phyloP scores from a whole-genome alignment of 2,888 invertebrate species.

The Troides helena region DNA sequence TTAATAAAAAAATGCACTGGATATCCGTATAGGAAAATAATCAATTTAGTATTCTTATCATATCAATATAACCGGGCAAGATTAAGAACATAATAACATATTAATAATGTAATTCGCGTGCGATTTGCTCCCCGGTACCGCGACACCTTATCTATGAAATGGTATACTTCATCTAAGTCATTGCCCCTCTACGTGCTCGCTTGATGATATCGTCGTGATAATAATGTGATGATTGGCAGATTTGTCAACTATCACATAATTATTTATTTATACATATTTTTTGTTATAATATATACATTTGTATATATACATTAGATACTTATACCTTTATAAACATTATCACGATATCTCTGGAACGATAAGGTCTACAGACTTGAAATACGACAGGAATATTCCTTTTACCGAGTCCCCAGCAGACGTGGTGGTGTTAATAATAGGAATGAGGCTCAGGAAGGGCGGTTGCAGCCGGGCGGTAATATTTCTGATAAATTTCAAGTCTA shows the following conservation, averaged over 20 bases:
- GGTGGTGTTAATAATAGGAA: no score
- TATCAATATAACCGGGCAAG: slow-evolving; percentile 24
- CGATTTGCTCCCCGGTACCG: slow-evolving; percentile 8
- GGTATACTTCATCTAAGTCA: slow-evolving; percentile 15
- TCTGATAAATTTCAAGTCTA: no score
- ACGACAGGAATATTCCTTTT: no score
- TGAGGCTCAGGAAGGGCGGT: no score
- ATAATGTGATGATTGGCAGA: slow-evolving; percentile 19
- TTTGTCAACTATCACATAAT: not conserved
- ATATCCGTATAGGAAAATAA: not conserved
- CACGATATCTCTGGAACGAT: no score
- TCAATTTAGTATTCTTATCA: slow-evolving; percentile 15
- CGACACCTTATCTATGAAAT: slow-evolving; percentile 5
- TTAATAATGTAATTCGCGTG: slow-evolving; percentile 5
- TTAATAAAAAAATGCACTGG: not conserved
- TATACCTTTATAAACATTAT: no score
- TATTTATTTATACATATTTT: not conserved
- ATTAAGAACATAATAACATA: slow-evolving; percentile 8
- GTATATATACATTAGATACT: no score
- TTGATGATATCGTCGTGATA: slow-evolving; percentile 24
- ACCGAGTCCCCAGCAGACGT: no score
- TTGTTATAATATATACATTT: no score
- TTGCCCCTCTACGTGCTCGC: slow-evolving; percentile 21
- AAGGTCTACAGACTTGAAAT: no score
- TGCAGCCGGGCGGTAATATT: no score